Conservation (phyloP, 2,888 invertebrate genomes). For the Archaeoteleia sp. region DNA sequence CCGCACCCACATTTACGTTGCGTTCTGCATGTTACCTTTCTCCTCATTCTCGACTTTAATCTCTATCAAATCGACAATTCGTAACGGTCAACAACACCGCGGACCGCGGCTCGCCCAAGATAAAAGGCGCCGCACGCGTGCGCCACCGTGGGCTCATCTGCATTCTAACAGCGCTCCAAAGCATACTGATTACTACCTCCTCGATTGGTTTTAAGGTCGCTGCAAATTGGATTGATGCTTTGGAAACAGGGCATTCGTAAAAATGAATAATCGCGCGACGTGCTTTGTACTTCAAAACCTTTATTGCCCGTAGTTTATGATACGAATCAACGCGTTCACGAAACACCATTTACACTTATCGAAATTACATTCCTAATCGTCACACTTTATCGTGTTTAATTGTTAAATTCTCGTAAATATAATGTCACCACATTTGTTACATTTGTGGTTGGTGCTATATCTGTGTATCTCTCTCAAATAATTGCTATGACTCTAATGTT, state of each 20-base stretch:
- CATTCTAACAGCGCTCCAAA: slow-evolving; percentile 35
- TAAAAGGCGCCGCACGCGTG: slow-evolving; percentile 46
- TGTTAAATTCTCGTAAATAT: too few species aligned
- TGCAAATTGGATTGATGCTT: slow-evolving; percentile 43
- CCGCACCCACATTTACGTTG: slow-evolving; percentile 64
- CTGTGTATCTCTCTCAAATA: too few species aligned
- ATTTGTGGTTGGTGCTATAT: too few species aligned
- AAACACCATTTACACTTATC: too few species aligned
- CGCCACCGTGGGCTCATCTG: slow-evolving; percentile 31
- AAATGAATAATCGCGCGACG: slow-evolving; percentile 33
- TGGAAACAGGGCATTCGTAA: slow-evolving; percentile 28
- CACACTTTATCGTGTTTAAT: too few species aligned
- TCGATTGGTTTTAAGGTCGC: slow-evolving; percentile 41
- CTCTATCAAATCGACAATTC: slow-evolving; percentile 52
- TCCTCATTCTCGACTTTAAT: slow-evolving; percentile 48
- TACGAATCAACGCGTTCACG: too few species aligned
- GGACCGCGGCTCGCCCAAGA: slow-evolving; percentile 43
- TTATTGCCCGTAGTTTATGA: slow-evolving; percentile 4
- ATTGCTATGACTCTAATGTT: too few species aligned
- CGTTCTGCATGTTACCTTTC: slow-evolving; percentile 51
- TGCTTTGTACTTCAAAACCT: background rate
- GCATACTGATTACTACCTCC: slow-evolving; percentile 42
- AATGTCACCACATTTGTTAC: too few species aligned
- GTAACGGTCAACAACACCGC: slow-evolving; percentile 51
- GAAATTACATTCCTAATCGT: too few species aligned